Conservation (phyloP, 2,888 invertebrate species). For the Lochmaea capreae region DNA sequence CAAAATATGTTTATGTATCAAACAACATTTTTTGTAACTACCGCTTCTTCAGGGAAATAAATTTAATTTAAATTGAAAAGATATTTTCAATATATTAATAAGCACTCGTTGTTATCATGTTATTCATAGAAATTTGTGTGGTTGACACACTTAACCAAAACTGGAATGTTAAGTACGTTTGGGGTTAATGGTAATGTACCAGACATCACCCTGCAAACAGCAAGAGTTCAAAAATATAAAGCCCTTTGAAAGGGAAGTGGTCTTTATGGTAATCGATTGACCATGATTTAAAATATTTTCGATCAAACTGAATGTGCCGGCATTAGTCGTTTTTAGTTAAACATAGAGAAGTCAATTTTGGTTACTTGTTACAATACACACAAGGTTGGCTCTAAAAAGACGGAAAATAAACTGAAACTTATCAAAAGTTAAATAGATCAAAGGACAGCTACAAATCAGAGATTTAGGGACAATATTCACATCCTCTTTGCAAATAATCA, state of each 20-base stretch:
- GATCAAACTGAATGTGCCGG: neutral
- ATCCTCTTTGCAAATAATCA: too few species aligned
- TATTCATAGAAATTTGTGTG: neutral
- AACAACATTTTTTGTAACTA: neutral
- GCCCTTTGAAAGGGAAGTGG: neutral
- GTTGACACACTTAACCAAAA: neutral
- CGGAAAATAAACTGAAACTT: too few species aligned
- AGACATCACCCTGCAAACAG: neutral
- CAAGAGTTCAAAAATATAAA: slow-evolving; percentile 7
- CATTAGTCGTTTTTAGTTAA: neutral
- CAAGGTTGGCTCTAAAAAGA: too few species aligned
- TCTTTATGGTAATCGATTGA: slow-evolving; percentile 1
- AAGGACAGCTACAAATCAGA: too few species aligned
- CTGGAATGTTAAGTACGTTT: neutral
- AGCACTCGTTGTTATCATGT: neutral
- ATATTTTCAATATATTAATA: neutral
- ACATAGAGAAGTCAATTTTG: neutral
- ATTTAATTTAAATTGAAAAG: neutral
- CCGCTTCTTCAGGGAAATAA: neutral
- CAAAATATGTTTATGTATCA: neutral
- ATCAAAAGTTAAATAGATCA: too few species aligned
- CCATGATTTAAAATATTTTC: neutral
- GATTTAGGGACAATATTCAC: too few species aligned
- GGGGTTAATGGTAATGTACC: slow-evolving; percentile 7
- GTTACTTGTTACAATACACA: too few species aligned